Evolutionary conservation across 2,888 invertebrate species (phyloP).

Genomic region (Volucella inflata): DNA sequence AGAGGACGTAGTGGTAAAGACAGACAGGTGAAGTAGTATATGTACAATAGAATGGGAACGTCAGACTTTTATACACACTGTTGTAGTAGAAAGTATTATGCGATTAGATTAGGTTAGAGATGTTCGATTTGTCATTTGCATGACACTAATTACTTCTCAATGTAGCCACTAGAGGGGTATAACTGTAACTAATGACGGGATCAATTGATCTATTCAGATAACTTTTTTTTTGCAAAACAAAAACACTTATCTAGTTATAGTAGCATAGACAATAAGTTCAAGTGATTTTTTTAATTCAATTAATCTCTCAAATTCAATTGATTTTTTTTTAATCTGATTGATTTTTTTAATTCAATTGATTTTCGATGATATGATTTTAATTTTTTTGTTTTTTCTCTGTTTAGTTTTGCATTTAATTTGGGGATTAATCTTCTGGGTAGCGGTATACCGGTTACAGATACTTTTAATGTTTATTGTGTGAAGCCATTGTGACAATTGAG

Average conservation of each 20-base stretch:
- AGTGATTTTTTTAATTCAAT: no score
- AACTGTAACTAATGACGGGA: conserved; percentile 18
- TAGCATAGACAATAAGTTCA: background rate
- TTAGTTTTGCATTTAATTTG: conserved; percentile 50
- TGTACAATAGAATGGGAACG: no score
- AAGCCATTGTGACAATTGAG: conserved; percentile 71
- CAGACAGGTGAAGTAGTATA: no score
- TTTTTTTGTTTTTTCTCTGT: conserved; percentile 1
- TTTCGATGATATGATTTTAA: no score
- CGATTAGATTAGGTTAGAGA: conserved; percentile 29
- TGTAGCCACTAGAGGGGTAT: background rate
- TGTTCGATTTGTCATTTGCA: conserved; percentile 47
- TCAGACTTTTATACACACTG: background rate
- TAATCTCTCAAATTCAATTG: no score
- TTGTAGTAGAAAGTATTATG: conserved; percentile 57
- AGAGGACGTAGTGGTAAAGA: background rate
- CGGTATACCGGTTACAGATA: conserved; percentile 22
- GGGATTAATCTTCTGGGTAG: conserved; percentile 43
- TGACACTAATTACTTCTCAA: conserved; percentile 4
- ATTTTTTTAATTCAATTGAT: no score
- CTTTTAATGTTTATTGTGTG: conserved; percentile 10
- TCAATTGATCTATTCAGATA: conserved; percentile 35
- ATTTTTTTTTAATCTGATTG: no score
- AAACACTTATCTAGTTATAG: conserved; percentile 23
- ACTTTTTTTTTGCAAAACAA: conserved; percentile 71